Conservation (phyloP, 2,797 vertebrate genomes). For the Macrochelys suwanniensis region DNA sequence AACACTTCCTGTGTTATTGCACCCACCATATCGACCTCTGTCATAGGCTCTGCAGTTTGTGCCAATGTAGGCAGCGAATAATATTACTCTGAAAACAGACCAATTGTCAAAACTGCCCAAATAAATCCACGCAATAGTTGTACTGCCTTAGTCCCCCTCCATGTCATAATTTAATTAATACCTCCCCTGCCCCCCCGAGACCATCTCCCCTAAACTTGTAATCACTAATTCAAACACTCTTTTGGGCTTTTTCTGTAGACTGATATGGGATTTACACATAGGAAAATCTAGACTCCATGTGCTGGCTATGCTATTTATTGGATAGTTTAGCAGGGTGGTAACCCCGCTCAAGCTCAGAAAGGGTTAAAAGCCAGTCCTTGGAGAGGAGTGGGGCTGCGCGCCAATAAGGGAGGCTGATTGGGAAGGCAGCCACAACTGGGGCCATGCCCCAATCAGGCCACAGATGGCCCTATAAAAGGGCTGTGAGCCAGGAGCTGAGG, state of each 20-base stretch:
- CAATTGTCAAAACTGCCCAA: neutral
- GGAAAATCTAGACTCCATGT: neutral
- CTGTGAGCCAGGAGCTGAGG: too few species aligned
- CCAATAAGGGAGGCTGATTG: too few species aligned
- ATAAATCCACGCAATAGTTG: neutral
- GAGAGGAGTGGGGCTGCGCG: too few species aligned
- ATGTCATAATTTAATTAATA: neutral
- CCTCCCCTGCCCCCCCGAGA: neutral
- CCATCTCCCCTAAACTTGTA: neutral
- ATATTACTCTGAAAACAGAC: neutral
- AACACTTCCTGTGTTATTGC: neutral
- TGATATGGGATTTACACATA: neutral
- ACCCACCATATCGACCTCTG: neutral
- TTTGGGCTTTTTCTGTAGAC: neutral
- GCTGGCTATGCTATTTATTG: neutral
- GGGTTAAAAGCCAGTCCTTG: too few species aligned
- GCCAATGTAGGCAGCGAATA: neutral
- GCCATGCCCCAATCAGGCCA: too few species aligned
- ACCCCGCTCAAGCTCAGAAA: too few species aligned
- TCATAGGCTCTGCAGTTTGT: neutral
- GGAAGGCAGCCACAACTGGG: too few species aligned
- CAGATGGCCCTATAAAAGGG: too few species aligned
- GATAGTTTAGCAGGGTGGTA: neutral
- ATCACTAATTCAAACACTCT: neutral
- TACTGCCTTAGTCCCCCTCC: neutral